phyloP scores from a whole-genome alignment of 2,888 invertebrate species.

The Pheosia gnoma region DNA sequence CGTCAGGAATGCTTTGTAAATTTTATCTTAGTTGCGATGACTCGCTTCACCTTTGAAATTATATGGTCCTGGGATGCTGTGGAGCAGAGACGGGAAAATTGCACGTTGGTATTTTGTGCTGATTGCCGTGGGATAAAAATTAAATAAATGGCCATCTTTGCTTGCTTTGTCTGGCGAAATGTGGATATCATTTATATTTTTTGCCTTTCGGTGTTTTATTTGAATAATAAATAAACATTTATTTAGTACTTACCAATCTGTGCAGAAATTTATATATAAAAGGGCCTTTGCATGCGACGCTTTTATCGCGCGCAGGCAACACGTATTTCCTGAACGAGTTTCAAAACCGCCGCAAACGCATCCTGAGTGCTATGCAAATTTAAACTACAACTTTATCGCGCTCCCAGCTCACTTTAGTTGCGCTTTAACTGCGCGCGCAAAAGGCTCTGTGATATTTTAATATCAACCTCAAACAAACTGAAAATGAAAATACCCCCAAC shows the following conservation, averaged over 20 bases:
- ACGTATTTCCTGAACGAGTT: no score
- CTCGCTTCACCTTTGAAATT: background rate
- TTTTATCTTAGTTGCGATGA: slow-evolving; percentile 1
- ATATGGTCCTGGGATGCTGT: background rate
- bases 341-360: no score
- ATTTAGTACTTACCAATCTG: no score
- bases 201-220: background rate
- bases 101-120: background rate
- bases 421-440: no score
- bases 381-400: no score
- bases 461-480: background rate
- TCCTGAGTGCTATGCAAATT: no score
- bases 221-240: background rate
- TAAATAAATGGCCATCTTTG: background rate
- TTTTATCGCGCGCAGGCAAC: no score
- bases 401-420: no score
- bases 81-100: slow-evolving; percentile 1
- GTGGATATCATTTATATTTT: background rate
- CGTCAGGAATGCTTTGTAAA: background rate
- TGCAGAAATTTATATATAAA: no score
- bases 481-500: background rate
- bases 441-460: no score
- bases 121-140: background rate
- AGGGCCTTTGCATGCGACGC: no score
- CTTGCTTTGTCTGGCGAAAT: background rate